Evolutionary conservation across 2,888 invertebrate genomes (phyloP).

Genomic region (Slavum lentiscoides): DNA sequence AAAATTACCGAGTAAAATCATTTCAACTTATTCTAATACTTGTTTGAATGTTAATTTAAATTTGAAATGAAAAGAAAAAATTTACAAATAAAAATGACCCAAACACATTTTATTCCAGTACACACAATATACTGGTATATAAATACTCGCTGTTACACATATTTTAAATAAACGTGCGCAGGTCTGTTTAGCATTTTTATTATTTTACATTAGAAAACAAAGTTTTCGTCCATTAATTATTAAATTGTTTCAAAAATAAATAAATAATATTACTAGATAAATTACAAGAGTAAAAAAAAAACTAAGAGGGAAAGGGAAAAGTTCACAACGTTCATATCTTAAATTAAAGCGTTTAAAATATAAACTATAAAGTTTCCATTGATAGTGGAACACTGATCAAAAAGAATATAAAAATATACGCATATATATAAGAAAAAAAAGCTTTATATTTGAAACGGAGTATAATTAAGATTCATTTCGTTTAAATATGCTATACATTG

Average conservation of each 20-base stretch:
- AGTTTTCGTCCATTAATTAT: conserved; percentile 6
- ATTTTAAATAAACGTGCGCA: background rate
- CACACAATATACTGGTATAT: conserved; percentile 16
- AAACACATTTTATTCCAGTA: conserved; percentile 19
- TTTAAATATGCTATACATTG: conserved; percentile 18
- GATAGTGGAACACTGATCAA: background rate
- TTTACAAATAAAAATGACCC: conserved; percentile 6
- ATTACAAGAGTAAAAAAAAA: conserved; percentile 12
- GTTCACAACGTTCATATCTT: background rate
- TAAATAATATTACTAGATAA: conserved; percentile 31
- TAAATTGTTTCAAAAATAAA: conserved; percentile 22
- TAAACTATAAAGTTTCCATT: background rate
- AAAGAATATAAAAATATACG: too few relatives aligned
- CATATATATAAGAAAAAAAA: background rate
- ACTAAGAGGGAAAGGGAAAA: conserved; percentile 19
- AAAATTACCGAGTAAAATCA: conserved; percentile 20
- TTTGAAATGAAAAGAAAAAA: conserved; percentile 3
- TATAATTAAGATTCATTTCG: conserved; percentile 3
- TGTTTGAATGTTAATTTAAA: conserved; percentile 13
- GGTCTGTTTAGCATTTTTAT: background rate
- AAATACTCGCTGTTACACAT: background rate
- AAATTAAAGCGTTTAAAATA: background rate
- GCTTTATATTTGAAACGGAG: conserved; percentile 3
- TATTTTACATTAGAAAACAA: conserved; percentile 17
- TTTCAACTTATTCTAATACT: conserved; percentile 34